These are phyloP conservation scores for Sceliomorpha sp. DNA, from an alignment of 2,888 invertebrate genomes.

Conservation along the genomic window DNA sequence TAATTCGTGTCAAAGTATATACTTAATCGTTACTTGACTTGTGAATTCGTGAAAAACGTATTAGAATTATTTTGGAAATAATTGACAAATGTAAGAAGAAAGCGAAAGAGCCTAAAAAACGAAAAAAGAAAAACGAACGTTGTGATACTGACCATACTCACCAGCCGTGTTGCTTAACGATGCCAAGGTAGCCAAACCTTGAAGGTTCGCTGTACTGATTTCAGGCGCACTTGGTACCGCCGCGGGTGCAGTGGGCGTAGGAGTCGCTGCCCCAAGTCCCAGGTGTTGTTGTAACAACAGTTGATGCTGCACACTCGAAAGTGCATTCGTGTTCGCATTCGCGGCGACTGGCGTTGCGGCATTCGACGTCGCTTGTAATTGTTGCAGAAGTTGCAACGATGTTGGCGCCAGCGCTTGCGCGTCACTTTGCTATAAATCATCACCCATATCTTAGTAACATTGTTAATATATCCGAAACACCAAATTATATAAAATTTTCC, in stretches of 20 bases:
- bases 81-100: too few relatives aligned
- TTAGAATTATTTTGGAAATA: too few relatives aligned
- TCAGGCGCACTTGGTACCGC: slow-evolving; percentile 77
- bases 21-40: too few relatives aligned
- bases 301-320: slow-evolving; percentile 78
- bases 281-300: slow-evolving; percentile 80
- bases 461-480: too few relatives aligned
- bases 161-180: slow-evolving; percentile 77
- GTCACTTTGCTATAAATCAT: slow-evolving; percentile 66
- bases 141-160: slow-evolving; percentile 76
- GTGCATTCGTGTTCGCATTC: slow-evolving; percentile 78
- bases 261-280: slow-evolving; percentile 82
- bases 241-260: slow-evolving; percentile 72
- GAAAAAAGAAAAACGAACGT: slow-evolving; percentile 34
- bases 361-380: slow-evolving; percentile 81
- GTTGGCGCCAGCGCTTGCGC: slow-evolving; percentile 76
- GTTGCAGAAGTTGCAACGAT: slow-evolving; percentile 81
- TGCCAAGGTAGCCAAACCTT: slow-evolving; percentile 85
- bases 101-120: slow-evolving; percentile 36
- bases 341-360: slow-evolving; percentile 75
- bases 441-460: not conserved
- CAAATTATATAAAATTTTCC: too few relatives aligned
- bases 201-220: slow-evolving; percentile 82
- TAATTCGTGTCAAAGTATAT: too few relatives aligned
- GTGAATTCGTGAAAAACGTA: too few relatives aligned